Conservation (phyloP, 2,888 invertebrate species). For the Ennomos quercinarius region DNA sequence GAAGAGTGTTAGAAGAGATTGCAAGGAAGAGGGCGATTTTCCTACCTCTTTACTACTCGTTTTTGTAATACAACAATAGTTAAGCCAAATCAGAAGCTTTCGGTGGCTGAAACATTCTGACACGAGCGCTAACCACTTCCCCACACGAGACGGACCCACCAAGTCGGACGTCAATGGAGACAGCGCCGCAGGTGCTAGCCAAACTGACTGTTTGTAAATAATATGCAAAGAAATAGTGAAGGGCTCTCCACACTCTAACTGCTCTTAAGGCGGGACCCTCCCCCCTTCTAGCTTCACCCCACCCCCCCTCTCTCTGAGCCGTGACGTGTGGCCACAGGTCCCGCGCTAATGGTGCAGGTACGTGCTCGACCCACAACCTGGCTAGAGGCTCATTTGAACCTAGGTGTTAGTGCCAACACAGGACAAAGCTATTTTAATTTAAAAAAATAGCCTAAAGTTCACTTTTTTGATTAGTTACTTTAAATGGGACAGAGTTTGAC, state of each 20-base stretch:
- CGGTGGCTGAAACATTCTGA: no score
- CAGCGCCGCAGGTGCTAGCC: slow-evolving; percentile 1
- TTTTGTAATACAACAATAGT: no score
- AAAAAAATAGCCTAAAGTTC: background rate
- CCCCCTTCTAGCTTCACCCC: no score
- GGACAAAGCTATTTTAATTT: background rate
- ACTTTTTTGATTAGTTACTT: no score
- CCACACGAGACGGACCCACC: no score
- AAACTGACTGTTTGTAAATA: slow-evolving; percentile 34
- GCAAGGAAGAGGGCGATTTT: no score
- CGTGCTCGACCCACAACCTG: slow-evolving; percentile 1
- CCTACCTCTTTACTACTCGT: no score
- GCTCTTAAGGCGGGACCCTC: slow-evolving; percentile 6
- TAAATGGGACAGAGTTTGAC: no score
- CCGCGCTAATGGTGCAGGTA: slow-evolving; percentile 15
- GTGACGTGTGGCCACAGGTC: background rate
- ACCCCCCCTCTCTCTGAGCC: background rate
- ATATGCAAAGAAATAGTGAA: slow-evolving; percentile 36
- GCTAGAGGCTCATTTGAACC: no score
- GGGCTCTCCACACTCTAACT: slow-evolving; percentile 31
- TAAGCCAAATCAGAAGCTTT: no score
- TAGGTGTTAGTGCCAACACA: background rate
- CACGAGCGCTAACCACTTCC: no score
- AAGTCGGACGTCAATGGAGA: slow-evolving; percentile 15
- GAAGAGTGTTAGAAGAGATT: no score